phyloP scores from a whole-genome alignment of 1,140 invertebrate genomes.

The Ostrea edulis region DNA sequence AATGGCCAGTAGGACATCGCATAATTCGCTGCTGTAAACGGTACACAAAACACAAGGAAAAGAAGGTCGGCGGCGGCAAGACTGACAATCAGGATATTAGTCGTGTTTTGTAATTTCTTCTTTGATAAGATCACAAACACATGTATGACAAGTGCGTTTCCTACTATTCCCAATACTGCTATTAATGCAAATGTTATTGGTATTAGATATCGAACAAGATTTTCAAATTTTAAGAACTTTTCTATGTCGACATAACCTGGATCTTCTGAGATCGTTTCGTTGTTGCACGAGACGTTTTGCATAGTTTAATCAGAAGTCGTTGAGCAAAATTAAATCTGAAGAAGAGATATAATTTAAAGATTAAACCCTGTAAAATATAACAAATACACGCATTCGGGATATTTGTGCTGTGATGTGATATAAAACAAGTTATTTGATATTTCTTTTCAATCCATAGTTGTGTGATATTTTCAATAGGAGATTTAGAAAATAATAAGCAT shows the following conservation, averaged over 20 bases:
- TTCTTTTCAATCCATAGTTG: too few relatives aligned
- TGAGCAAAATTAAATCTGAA: too few relatives aligned
- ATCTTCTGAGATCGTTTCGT: background rate
- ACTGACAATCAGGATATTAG: background rate
- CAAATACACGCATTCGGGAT: too few relatives aligned
- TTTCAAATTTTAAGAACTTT: background rate
- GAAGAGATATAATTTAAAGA: too few relatives aligned
- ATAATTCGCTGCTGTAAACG: slow-evolving; percentile 1
- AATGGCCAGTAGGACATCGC: slow-evolving; percentile 24
- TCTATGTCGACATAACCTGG: background rate
- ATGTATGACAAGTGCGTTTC: slow-evolving; percentile 2
- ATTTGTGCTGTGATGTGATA: too few relatives aligned
- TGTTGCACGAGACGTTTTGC: background rate
- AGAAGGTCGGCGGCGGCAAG: slow-evolving; percentile 21
- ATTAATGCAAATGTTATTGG: slow-evolving; percentile 31
- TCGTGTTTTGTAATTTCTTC: background rate
- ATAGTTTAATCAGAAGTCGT: background rate
- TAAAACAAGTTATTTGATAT: too few relatives aligned
- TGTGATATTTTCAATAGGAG: too few relatives aligned
- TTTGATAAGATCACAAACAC: background rate
- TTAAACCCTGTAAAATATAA: too few relatives aligned
- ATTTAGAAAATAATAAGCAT: too few relatives aligned
- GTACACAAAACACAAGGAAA: background rate
- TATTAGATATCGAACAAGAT: background rate
- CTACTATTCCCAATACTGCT: background rate